These are phyloP conservation scores for Papilio aristodemus DNA, from an alignment of 1,140 invertebrate species.

Conservation along the genomic window DNA sequence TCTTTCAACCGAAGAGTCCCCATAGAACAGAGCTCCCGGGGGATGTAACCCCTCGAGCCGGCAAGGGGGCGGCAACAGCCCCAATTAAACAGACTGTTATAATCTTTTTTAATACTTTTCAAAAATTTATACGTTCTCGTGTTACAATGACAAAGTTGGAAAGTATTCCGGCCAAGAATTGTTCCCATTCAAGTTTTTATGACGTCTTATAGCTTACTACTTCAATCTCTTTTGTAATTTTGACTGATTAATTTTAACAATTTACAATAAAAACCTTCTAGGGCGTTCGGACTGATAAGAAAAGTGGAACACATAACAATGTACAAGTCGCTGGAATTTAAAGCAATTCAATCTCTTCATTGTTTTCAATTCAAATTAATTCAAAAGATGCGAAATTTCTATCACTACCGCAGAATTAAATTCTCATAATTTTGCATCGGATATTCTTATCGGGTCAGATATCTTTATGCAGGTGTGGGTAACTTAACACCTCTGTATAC, in stretches of 20 bases:
- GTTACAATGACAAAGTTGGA: constrained; percentile 15
- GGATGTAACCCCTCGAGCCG: constrained; percentile 34
- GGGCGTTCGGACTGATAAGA: not conserved
- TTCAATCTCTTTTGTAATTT: constrained; percentile 7
- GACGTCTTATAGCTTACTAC: constrained; percentile 1
- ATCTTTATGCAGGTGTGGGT: not conserved
- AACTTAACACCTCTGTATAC: not conserved
- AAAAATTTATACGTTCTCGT: constrained; percentile 9
- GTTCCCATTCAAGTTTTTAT: constrained; percentile 9
- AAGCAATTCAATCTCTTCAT: no score
- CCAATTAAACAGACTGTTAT: constrained; percentile 51
- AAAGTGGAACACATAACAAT: not conserved
- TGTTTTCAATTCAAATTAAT: no score
- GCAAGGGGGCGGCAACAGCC: constrained; percentile 36
- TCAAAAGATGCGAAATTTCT: not conserved
- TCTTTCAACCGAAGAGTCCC: constrained; percentile 19
- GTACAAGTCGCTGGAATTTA: no score
- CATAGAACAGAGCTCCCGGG: constrained; percentile 14
- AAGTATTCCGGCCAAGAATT: constrained; percentile 8
- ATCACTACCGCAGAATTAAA: not conserved
- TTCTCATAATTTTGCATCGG: not conserved
- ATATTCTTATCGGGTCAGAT: constrained; percentile 5
- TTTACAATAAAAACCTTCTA: not conserved
- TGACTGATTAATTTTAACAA: not conserved
- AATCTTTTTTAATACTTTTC: constrained; percentile 41